Conservation (phyloP, 2,888 invertebrate species). For the Mamestra brassicae region DNA sequence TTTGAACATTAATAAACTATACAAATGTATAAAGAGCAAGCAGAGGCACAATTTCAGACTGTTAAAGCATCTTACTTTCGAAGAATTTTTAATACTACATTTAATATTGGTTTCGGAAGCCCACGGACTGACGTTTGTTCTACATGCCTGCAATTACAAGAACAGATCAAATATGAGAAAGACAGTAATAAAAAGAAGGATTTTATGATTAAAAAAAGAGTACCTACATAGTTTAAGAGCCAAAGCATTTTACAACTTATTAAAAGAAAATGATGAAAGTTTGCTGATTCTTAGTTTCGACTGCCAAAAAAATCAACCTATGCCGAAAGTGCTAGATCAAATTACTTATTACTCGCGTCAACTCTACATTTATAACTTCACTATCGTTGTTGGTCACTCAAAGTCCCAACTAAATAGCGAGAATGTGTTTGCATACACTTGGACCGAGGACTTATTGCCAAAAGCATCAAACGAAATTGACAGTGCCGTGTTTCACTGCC, state of each 20-base stretch:
- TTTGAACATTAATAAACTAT: constrained; percentile 53
- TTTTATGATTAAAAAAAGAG: constrained; percentile 53
- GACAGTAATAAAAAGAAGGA: constrained; percentile 52
- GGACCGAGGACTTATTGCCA: constrained; percentile 56
- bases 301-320: constrained; percentile 57
- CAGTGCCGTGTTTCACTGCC: constrained; percentile 37
- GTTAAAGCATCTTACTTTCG: constrained; percentile 54
- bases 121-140: constrained; percentile 64
- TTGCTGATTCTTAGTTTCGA: constrained; percentile 58
- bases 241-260: constrained; percentile 62
- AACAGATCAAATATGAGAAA: constrained; percentile 42
- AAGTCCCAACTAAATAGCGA: constrained; percentile 25
- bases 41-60: constrained; percentile 28
- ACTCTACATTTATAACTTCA: constrained; percentile 45
- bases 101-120: constrained; percentile 56
- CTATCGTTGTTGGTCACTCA: constrained; percentile 25
- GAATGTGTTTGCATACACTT: constrained; percentile 52
- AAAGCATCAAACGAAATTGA: constrained; percentile 60
- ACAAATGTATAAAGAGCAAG: constrained; percentile 49
- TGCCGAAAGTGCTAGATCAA: constrained; percentile 61
- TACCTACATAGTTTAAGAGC: constrained; percentile 58
- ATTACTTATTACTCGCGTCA: constrained; percentile 61
- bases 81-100: constrained; percentile 57
- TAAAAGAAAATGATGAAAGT: constrained; percentile 54
- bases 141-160: constrained; percentile 47